Evolutionary conservation across 2,888 invertebrate genomes (phyloP).

Genomic region (Drosophila paracracens): DNA sequence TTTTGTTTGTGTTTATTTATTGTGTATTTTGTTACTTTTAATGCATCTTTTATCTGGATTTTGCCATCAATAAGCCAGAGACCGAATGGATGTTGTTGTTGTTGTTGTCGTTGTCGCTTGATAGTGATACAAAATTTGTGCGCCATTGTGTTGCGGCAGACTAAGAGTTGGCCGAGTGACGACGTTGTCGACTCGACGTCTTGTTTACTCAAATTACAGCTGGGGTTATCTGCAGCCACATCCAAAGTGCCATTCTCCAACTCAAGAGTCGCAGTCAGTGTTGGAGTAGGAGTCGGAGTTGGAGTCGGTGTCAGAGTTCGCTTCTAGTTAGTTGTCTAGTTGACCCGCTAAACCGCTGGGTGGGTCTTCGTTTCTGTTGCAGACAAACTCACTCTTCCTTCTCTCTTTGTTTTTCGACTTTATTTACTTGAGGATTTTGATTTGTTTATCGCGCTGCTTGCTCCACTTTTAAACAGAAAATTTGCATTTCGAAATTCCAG

Average conservation of each 20-base stretch:
- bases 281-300: conserved; percentile 17
- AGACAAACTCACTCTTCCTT: not conserved
- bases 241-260: conserved; percentile 48
- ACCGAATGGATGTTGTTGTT: conserved; percentile 39
- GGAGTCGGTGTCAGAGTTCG: conserved; percentile 29
- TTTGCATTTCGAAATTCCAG: conserved; percentile 53
- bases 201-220: conserved; percentile 76
- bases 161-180: conserved; percentile 59
- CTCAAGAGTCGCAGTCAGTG: conserved; percentile 31
- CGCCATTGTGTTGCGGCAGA: conserved; percentile 53
- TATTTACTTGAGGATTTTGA: conserved; percentile 33
- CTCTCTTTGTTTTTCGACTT: not conserved
- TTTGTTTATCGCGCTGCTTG: conserved; percentile 48
- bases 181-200: conserved; percentile 42
- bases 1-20: conserved; percentile 73
- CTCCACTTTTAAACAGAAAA: conserved; percentile 37
- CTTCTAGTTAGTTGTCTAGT: conserved; percentile 44
- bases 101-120: conserved; percentile 40
- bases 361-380: conserved; percentile 6
- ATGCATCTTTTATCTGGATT: conserved; percentile 79
- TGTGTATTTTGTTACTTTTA: conserved; percentile 79
- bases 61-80: conserved; percentile 70
- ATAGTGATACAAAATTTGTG: conserved; percentile 76
- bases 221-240: conserved; percentile 61
- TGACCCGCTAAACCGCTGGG: conserved; percentile 44